Evolutionary conservation across 2,888 invertebrate species (phyloP).

Genomic region (Tolmerus cingulatus): DNA sequence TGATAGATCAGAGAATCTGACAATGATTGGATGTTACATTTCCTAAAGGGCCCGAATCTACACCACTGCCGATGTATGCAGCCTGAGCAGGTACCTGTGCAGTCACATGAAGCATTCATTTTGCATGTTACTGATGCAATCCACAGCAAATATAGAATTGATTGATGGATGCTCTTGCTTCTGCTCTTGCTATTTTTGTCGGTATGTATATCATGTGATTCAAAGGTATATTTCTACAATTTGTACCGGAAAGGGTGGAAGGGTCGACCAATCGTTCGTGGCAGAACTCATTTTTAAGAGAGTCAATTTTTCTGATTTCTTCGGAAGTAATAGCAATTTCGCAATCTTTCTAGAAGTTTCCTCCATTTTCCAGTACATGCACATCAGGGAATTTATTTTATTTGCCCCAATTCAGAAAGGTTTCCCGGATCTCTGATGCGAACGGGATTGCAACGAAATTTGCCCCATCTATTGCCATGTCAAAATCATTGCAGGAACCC

Average conservation of each 20-base stretch:
- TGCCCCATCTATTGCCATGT: not conserved
- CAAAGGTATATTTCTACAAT: not conserved
- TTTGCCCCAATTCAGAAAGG: not conserved
- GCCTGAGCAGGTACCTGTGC: not conserved
- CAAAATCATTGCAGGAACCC: constrained; percentile 15
- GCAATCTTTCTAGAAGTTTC: not conserved
- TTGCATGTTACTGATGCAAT: not conserved
- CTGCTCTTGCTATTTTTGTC: not conserved
- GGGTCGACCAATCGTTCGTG: not conserved
- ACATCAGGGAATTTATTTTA: not conserved
- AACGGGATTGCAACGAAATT: constrained; percentile 8
- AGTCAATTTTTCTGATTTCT: not conserved
- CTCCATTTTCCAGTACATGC: not conserved
- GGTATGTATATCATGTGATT: not conserved
- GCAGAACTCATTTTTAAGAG: not conserved
- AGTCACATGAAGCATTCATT: not conserved
- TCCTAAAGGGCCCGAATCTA: not conserved
- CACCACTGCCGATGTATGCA: not conserved
- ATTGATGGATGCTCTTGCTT: not conserved
- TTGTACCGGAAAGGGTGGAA: not conserved
- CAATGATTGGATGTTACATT: not conserved
- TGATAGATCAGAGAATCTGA: not conserved
- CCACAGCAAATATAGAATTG: not conserved
- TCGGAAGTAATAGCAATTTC: not conserved
- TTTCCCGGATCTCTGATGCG: not conserved